Conservation (phyloP, 2,113 vertebrate genomes). For the Otocyon megalotis region DNA sequence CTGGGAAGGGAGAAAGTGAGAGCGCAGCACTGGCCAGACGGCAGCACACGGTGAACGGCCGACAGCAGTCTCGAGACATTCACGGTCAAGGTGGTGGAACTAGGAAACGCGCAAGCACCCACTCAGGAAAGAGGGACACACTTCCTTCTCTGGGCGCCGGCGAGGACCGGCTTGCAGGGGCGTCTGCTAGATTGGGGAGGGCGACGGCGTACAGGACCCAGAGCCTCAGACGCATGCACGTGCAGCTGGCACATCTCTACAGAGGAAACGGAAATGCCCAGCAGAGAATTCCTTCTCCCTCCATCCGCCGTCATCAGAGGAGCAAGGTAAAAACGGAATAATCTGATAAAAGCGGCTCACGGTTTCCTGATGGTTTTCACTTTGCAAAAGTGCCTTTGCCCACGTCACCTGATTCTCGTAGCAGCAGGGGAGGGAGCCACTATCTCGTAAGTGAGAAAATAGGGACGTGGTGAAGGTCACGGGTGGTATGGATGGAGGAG, state of each 20-base stretch:
- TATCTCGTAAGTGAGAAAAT: background rate
- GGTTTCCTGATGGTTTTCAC: slow-evolving; percentile 30
- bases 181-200: background rate
- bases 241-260: background rate
- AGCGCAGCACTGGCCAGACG: background rate
- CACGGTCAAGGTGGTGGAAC: background rate
- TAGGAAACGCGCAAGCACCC: background rate
- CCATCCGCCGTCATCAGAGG: background rate
- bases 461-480: background rate
- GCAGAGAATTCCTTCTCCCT: background rate
- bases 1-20: background rate
- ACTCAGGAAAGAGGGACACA: background rate
- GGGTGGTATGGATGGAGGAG: background rate
- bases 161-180: background rate
- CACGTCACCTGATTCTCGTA: background rate
- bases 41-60: background rate
- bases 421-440: background rate
- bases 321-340: background rate
- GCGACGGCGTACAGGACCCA: background rate
- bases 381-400: slow-evolving; percentile 45
- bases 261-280: background rate
- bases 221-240: background rate
- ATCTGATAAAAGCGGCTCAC: slow-evolving; percentile 44
- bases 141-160: background rate
- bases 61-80: background rate